phyloP scores from a whole-genome alignment of 1,140 invertebrate genomes.

The Spodoptera frugiperda region DNA sequence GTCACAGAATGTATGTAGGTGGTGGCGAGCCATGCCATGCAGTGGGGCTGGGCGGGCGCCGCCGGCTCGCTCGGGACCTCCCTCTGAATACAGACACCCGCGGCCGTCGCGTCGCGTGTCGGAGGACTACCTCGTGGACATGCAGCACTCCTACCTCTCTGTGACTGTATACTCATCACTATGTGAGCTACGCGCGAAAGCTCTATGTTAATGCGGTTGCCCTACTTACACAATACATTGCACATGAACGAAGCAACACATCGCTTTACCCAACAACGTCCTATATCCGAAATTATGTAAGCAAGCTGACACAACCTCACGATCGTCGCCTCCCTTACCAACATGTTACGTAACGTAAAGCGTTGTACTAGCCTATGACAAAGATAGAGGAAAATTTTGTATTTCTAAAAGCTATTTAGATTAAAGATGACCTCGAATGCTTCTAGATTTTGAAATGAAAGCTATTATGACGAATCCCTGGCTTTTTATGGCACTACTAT shows the following conservation, averaged over 20 bases:
- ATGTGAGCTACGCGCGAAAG: slow-evolving; percentile 71
- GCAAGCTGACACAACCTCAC: slow-evolving; percentile 52
- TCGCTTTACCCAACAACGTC: slow-evolving; percentile 59
- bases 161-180: slow-evolving; percentile 72
- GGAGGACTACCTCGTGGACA: slow-evolving; percentile 50
- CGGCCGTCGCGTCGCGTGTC: slow-evolving; percentile 36
- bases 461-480: slow-evolving; percentile 59
- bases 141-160: slow-evolving; percentile 60
- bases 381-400: slow-evolving; percentile 46
- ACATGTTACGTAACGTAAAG: slow-evolving; percentile 50
- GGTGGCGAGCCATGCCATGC: slow-evolving; percentile 44
- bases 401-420: slow-evolving; percentile 57
- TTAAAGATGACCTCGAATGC: slow-evolving; percentile 49
- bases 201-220: slow-evolving; percentile 56
- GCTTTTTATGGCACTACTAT: slow-evolving; percentile 47
- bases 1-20: slow-evolving; percentile 69
- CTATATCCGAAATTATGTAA: slow-evolving; percentile 56
- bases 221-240: slow-evolving; percentile 59
- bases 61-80: slow-evolving; percentile 11
- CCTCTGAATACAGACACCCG: slow-evolving; percentile 75
- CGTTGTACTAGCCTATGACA: slow-evolving; percentile 52
- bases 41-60: slow-evolving; percentile 26
- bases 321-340: slow-evolving; percentile 31
- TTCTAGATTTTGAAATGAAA: slow-evolving; percentile 45
- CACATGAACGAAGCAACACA: slow-evolving; percentile 76